A percentile compares a stretch with the other conserved stretches of the same genome.
phyloP scores from a whole-genome alignment of 2,888 invertebrate genomes.

The Sclerodermus sp. region DNA sequence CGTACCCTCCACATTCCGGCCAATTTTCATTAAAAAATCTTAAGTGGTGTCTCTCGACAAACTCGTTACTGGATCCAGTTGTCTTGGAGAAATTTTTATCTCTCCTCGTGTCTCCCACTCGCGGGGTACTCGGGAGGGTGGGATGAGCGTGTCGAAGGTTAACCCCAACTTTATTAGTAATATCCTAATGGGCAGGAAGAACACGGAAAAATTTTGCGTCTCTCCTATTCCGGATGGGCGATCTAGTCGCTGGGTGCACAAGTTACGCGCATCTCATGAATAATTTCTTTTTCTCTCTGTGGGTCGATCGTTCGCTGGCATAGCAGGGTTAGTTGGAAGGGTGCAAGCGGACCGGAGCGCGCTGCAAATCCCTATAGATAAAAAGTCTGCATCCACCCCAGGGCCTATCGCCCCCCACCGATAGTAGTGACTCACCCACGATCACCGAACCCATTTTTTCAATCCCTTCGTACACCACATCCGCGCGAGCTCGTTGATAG shows the following conservation, averaged over 20 bases:
- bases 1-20: conserved; percentile 1
- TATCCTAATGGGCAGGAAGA: too few relatives aligned
- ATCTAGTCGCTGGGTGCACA: conserved; percentile 22
- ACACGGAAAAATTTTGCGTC: too few relatives aligned
- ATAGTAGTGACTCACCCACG: conserved; percentile 53
- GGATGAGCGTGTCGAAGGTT: too few relatives aligned
- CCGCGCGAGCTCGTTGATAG: conserved; percentile 18
- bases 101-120: too few relatives aligned
- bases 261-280: conserved; percentile 50
- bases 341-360: conserved; percentile 50
- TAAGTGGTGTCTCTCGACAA: conserved; percentile 34
- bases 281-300: conserved; percentile 16
- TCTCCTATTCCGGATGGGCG: conserved; percentile 17
- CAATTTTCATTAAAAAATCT: conserved; percentile 39
- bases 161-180: too few relatives aligned
- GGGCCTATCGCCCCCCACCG: conserved; percentile 45
- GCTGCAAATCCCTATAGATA: conserved; percentile 53
- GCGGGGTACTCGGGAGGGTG: conserved; percentile 12
- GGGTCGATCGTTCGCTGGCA: conserved; percentile 5
- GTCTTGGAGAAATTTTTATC: background rate
- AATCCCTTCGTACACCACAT: conserved; percentile 25
- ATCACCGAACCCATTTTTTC: conserved; percentile 51
- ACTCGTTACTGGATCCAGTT: conserved; percentile 27
- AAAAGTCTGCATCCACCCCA: conserved; percentile 46
- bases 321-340: conserved; percentile 33